phyloP scores from a whole-genome alignment of 92 coral and sea anemone genomes.

The Porites evermanni region DNA sequence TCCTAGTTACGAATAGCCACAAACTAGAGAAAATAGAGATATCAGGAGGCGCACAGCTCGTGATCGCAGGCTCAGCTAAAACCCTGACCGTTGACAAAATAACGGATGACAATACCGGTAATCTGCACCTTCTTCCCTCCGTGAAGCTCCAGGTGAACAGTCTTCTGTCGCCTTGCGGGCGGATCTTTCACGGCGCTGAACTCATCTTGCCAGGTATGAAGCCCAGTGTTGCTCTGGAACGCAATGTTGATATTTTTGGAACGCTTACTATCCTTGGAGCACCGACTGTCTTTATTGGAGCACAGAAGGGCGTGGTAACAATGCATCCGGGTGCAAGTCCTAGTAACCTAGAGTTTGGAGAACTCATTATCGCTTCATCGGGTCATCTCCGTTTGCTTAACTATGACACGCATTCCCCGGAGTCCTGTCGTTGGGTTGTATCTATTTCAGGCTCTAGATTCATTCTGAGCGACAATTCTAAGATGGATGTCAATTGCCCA shows the following conservation, averaged over 20 bases:
- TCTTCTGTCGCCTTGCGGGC: slow-evolving; percentile 82
- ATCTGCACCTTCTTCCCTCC: slow-evolving; percentile 73
- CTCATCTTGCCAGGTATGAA: slow-evolving; percentile 52
- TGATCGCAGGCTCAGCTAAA: slow-evolving; percentile 64
- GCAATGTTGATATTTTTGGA: slow-evolving; percentile 76
- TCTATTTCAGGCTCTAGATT: slow-evolving; percentile 35
- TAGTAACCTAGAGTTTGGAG: slow-evolving; percentile 57
- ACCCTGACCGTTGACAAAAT: slow-evolving; percentile 72
- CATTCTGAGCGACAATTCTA: slow-evolving; percentile 35
- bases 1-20: slow-evolving; percentile 35
- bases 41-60: slow-evolving; percentile 86
- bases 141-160: slow-evolving; percentile 58
- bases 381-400: slow-evolving; percentile 60
- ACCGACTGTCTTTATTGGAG: slow-evolving; percentile 75
- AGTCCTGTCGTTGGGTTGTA: slow-evolving; percentile 71
- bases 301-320: slow-evolving; percentile 65
- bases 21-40: slow-evolving; percentile 68
- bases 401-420: slow-evolving; percentile 43
- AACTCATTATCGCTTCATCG: slow-evolving; percentile 57
- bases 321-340: slow-evolving; percentile 81
- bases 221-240: slow-evolving; percentile 62
- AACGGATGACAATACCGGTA: slow-evolving; percentile 83
- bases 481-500: slow-evolving; percentile 72
- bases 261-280: slow-evolving; percentile 50
- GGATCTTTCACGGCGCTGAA: slow-evolving; percentile 74